A percentile compares a stretch with the other conserved stretches of the same genome.
Evolutionary conservation across 2,113 vertebrate species (phyloP).

Genomic region (Sebastes schlegelii): DNA sequence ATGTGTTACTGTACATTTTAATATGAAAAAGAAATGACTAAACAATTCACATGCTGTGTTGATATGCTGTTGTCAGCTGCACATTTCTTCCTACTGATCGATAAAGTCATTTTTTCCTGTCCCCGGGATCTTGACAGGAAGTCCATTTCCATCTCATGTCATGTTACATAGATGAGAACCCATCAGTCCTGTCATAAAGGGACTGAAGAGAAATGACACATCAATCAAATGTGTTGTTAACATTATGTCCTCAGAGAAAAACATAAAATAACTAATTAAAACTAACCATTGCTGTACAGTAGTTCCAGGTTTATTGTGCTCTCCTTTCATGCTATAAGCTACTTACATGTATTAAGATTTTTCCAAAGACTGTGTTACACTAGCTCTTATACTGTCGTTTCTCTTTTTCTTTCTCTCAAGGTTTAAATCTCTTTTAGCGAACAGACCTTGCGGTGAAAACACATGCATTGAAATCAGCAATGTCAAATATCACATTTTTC

Average conservation of each 20-base stretch:
- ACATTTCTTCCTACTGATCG: background rate
- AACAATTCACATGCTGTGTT: background rate
- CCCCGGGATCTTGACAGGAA: slow-evolving; percentile 7
- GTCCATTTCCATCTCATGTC: slow-evolving; percentile 2
- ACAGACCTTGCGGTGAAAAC: slow-evolving; percentile 92
- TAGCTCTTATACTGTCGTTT: background rate
- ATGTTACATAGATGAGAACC: slow-evolving; percentile 12
- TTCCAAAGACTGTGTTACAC: background rate
- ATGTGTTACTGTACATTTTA: background rate
- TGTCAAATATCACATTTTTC: slow-evolving; percentile 98
- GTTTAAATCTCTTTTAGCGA: slow-evolving; percentile 95
- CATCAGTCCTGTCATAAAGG: slow-evolving; percentile 8
- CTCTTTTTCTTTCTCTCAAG: slow-evolving; percentile 66
- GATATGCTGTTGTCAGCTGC: background rate
- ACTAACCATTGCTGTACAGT: background rate
- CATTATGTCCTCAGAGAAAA: background rate
- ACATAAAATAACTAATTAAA: background rate
- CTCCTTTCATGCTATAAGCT: background rate
- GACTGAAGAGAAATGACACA: slow-evolving; percentile 12
- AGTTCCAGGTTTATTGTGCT: background rate
- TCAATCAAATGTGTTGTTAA: slow-evolving; percentile 5
- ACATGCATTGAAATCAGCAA: slow-evolving; percentile 98
- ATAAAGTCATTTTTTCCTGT: background rate
- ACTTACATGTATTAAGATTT: too few relatives aligned
- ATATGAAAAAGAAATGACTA: background rate